Evolutionary conservation across 1,140 invertebrate species (phyloP).

Genomic region (Dendrolimus kikuchii): DNA sequence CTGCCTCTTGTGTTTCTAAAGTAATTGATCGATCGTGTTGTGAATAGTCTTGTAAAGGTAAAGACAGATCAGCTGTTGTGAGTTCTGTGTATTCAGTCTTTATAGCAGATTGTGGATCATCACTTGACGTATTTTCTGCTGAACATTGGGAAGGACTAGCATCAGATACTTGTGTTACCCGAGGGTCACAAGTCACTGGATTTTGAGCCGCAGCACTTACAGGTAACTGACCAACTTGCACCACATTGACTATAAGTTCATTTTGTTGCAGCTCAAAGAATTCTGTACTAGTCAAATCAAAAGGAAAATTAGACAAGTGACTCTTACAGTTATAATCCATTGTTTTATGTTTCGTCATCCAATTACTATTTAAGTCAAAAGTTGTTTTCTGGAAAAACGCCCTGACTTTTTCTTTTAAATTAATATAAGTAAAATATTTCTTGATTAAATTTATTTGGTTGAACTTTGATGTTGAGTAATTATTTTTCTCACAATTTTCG

Average conservation of each 20-base stretch:
- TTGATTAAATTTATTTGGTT: slow-evolving; percentile 35
- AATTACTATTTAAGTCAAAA: slow-evolving; percentile 32
- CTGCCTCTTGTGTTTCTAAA: slow-evolving; percentile 23
- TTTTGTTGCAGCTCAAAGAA: slow-evolving; percentile 40
- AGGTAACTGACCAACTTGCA: slow-evolving; percentile 64
- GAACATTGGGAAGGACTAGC: slow-evolving; percentile 59
- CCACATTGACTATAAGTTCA: slow-evolving; percentile 52
- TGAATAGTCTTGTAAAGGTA: slow-evolving; percentile 45
- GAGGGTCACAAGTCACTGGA: slow-evolving; percentile 59
- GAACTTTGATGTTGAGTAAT: slow-evolving; percentile 17
- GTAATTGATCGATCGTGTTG: slow-evolving; percentile 16
- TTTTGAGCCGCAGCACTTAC: slow-evolving; percentile 64
- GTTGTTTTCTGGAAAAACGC: slow-evolving; percentile 46
- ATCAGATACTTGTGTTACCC: slow-evolving; percentile 58
- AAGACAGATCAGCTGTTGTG: slow-evolving; percentile 53
- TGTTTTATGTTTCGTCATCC: slow-evolving; percentile 25
- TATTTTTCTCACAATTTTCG: slow-evolving; percentile 26
- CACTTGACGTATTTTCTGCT: slow-evolving; percentile 42
- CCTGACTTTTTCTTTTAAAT: slow-evolving; percentile 45
- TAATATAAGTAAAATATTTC: slow-evolving; percentile 34
- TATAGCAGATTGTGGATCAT: slow-evolving; percentile 38
- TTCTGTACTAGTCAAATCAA: slow-evolving; percentile 37
- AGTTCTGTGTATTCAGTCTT: slow-evolving; percentile 63
- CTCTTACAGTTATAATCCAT: slow-evolving; percentile 13
- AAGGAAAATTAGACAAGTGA: slow-evolving; percentile 22